phyloP scores from a whole-genome alignment of 2,888 invertebrate species.

The Capitulum mitella region DNA sequence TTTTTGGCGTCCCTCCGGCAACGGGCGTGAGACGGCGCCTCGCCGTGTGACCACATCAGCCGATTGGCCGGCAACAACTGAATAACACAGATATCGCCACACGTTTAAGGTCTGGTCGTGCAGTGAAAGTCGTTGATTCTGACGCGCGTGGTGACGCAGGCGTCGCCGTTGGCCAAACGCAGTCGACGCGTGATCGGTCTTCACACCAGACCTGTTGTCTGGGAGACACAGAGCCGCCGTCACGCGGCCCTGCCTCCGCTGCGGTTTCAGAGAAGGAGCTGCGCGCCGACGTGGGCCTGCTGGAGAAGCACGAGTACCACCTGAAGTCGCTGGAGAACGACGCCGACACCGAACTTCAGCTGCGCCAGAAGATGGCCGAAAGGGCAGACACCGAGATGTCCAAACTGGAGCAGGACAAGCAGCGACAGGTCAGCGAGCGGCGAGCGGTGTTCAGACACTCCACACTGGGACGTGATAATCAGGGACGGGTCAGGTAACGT shows the following conservation, averaged over 20 bases:
- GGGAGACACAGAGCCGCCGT: too few relatives aligned
- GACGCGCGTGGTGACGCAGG: neutral
- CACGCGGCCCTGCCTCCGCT: neutral
- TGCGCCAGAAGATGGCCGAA: constrained; percentile 11
- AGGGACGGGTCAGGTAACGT: too few relatives aligned
- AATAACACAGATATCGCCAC: neutral
- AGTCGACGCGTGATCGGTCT: constrained; percentile 45
- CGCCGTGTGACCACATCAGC: too few relatives aligned
- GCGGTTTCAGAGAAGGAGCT: constrained; percentile 50
- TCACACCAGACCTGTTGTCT: constrained; percentile 22
- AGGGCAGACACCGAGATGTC: neutral
- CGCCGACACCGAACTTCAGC: constrained; percentile 13
- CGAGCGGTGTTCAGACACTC: too few relatives aligned
- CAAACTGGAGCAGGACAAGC: neutral
- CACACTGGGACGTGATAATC: too few relatives aligned
- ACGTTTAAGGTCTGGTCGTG: neutral
- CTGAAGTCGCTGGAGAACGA: constrained; percentile 12
- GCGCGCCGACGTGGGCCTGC: constrained; percentile 51
- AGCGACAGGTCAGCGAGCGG: neutral
- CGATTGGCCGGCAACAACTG: too few relatives aligned
- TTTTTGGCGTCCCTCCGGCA: too few relatives aligned
- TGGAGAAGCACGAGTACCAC: constrained; percentile 38
- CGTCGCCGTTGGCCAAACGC: neutral
- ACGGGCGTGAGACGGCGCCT: too few relatives aligned
- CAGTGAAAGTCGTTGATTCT: neutral